These are phyloP conservation scores for Arge pagana DNA, from an alignment of 2,888 invertebrate species.

Conservation along the genomic window DNA sequence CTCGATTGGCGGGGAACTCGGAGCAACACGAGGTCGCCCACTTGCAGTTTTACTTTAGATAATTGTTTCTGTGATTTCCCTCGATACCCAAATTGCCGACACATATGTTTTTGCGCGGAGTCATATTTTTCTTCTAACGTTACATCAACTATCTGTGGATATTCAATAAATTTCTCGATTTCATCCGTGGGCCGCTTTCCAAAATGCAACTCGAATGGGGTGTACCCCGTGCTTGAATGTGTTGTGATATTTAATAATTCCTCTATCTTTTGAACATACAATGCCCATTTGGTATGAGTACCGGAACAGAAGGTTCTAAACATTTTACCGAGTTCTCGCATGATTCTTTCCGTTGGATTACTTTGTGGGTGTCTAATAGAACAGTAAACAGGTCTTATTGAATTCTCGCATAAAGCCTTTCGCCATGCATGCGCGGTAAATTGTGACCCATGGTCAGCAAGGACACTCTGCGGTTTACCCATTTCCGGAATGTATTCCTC, in stretches of 20 bases:
- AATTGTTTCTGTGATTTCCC: too few relatives aligned
- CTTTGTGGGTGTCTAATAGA: constrained; percentile 26
- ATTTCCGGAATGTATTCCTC: background rate
- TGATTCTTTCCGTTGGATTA: constrained; percentile 30
- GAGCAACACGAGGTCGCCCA: constrained; percentile 14
- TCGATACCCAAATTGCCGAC: too few relatives aligned
- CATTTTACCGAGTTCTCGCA: constrained; percentile 24
- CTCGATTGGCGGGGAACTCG: constrained; percentile 13
- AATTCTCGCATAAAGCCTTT: background rate
- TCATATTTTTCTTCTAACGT: too few relatives aligned
- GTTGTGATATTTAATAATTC: background rate
- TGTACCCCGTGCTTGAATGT: background rate
- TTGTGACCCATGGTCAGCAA: constrained; percentile 32
- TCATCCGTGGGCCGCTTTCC: background rate
- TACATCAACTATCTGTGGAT: background rate
- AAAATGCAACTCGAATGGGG: constrained; percentile 2
- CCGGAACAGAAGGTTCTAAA: background rate
- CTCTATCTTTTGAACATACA: background rate
- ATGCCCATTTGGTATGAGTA: constrained; percentile 1
- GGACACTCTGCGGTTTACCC: constrained; percentile 5
- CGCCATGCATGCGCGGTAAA: constrained; percentile 30
- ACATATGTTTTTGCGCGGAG: too few relatives aligned
- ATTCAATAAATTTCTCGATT: constrained; percentile 1
- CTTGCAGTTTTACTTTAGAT: background rate
- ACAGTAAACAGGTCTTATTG: background rate